Base-by-base conservation (phyloP, 1,140 invertebrate species). In the Drosophila bifasciata region DNA sequence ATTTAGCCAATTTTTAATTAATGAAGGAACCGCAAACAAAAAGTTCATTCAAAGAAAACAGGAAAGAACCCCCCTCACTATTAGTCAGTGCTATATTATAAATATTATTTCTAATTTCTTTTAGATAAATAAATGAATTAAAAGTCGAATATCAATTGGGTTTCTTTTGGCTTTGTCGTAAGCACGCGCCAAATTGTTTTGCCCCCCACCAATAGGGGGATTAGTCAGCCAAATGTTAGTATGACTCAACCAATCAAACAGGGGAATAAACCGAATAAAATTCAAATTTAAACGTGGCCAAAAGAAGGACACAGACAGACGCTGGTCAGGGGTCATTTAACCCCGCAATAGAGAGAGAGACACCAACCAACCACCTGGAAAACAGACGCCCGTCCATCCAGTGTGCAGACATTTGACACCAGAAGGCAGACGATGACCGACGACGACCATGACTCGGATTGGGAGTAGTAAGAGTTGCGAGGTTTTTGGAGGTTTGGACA, bases 371-470 rank as follows among this genome's bases (percentile, higher is more conserved):
- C 36, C 16, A 36, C 43, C 44, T 8, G 49, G 13, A 36, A 36
- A 23, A 39, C 25, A 55, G 63, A 56, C 49, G 19, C 40, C 23
- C 15, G 43, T 45, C 56, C 52, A 39, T 39, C 32, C 71, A 48
- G 61, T 64, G 76, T 67, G 58, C 73, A 73, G 80, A 40, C 63
- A 85, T 85, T 73, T 85, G 77, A 85, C 73, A 85, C 79, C 76
- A 41, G 46, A 16, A 40, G 50, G 50, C 66, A 57, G 64, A 45
- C 32, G 49, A 21, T 23, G 7, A 16, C n/a, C n/a, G 43, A 36
- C 9, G 32, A 36, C 32, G 32, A 36, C 32, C 32, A 36, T 36
- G 32, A 36, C 32, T 36, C 13, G 32, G 32, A 13, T 36, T 36
- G n/a, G 17, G 16, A 15, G 23, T 9, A 15, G 23, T 9, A 1